Evolutionary conservation across 2,888 invertebrate species (phyloP), one percentile per base, ranked within the genome.

Genomic region (Dynastes grantii): DNA sequence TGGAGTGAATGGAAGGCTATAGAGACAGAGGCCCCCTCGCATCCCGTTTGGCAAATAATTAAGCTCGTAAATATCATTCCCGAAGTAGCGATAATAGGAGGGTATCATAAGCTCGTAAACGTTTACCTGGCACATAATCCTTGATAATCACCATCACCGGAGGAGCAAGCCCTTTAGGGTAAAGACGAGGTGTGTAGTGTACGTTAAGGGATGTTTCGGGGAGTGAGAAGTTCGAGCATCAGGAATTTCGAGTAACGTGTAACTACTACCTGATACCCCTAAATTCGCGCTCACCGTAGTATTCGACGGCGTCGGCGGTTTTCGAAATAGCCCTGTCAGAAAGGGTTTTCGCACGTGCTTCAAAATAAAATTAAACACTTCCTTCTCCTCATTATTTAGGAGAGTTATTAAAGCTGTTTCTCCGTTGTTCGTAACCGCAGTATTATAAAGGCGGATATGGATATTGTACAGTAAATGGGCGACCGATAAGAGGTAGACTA

Each of bases 331-430:
- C 13, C n/a, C 53, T 51, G 49, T 68, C 51, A 2, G 68, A 45
- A 22, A 68, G 58, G 71, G 58, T 73, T 73, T 73, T 73, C 55
- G 73, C 73, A 73, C 73, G 73, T 73, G 73, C 58, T 73, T 58
- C 22, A 58, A 73, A 73, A 73, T 73, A 73, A 73, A 73, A 73
- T 73, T 58, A 73, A 70, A 29, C 58, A 40, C 40, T 58, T 73
- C 73, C 55, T 37, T 40, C 22, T 40, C 40, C 65, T 84, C 83
- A 84, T 84, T 85, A 84, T 85, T 83, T 83, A 83, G 81, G 81
- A 78, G 83, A 81, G 80, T 78, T 81, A 81, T 68, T 49, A 49
- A 51, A 51, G 8, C 51, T 11, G 51, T 49, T 5, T 3, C 51
- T 49, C 27, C 51, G 51, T 22, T 51, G 51, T 68, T 29, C 51